A percentile compares a stretch with the other conserved stretches of the same genome.
Conservation (phyloP, 2,113 vertebrate genomes). For the Nipponia nippon region DNA sequence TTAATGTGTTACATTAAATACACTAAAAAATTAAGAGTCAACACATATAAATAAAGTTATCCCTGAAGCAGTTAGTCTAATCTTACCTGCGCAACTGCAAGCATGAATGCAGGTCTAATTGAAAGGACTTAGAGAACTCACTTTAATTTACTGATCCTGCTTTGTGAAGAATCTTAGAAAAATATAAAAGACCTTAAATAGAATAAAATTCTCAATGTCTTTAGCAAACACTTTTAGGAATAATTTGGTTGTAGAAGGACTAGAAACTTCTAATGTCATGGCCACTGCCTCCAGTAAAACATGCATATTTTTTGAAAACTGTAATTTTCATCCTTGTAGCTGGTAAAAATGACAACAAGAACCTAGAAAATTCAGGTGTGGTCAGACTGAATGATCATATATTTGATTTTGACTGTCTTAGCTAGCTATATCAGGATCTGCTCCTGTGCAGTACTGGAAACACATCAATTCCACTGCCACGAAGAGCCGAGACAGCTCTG, state of each 20-base stretch:
- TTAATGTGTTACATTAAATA: background rate
- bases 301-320: background rate
- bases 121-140: background rate
- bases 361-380: background rate
- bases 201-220: background rate
- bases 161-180: background rate
- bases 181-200: background rate
- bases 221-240: background rate
- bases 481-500: background rate
- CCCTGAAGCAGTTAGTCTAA: background rate
- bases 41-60: background rate
- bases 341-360: background rate
- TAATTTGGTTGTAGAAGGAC: background rate
- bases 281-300: background rate
- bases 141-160: background rate
- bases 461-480: background rate
- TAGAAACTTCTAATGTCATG: background rate
- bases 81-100: background rate
- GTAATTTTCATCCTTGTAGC: background rate
- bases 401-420: background rate
- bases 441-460: background rate
- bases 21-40: background rate
- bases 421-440: background rate
- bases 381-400: background rate
- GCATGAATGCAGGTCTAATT: background rate